phyloP scores from a whole-genome alignment of 1,140 invertebrate genomes.

The Schlechtendalia chinensis region DNA sequence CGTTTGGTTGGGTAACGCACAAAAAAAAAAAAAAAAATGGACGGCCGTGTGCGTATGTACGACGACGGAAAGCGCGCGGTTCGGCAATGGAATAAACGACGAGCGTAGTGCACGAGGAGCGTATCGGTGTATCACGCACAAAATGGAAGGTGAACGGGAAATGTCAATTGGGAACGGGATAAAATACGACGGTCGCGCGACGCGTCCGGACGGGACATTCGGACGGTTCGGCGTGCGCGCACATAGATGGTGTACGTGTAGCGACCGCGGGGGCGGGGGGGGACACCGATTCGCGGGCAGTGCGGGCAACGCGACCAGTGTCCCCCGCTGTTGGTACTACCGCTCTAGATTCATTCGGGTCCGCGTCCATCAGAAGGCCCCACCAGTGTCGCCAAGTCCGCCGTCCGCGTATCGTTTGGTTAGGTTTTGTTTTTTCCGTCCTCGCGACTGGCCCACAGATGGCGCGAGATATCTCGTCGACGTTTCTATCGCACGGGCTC shows the following conservation, averaged over 20 bases:
- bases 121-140: not conserved
- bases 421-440: no score
- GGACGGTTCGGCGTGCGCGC: not conserved
- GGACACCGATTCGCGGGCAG: no score
- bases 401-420: no score
- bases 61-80: not conserved
- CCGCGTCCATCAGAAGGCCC: no score
- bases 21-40: conserved; percentile 3
- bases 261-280: not conserved
- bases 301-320: not conserved
- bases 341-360: no score
- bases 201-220: not conserved
- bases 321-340: no score
- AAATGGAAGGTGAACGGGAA: conserved; percentile 45
- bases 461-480: no score
- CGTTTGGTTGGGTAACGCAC: not conserved
- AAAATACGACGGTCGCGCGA: no score
- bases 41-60: no score
- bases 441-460: no score
- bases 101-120: not conserved
- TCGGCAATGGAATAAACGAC: not conserved
- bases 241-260: not conserved
- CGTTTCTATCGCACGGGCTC: no score
- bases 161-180: not conserved
- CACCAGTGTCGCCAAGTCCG: no score